Evolutionary conservation across 2,113 vertebrate genomes (phyloP).

Genomic region (Onychostoma macrolepis): DNA sequence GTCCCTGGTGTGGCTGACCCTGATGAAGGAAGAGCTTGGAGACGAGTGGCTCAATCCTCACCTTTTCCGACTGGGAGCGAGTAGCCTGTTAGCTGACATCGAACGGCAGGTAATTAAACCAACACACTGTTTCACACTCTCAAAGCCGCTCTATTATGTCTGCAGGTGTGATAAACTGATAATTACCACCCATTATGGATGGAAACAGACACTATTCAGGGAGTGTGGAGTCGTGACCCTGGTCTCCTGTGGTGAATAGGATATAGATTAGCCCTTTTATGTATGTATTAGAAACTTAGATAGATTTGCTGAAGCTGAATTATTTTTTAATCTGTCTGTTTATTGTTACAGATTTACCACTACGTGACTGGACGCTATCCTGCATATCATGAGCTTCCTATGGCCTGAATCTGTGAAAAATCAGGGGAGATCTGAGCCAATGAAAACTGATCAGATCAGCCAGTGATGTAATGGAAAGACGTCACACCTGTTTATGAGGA

Average conservation of each 20-base stretch:
- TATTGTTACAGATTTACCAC: slow-evolving; percentile 87
- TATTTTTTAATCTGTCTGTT: background rate
- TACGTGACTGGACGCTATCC: slow-evolving; percentile 89
- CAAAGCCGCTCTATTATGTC: background rate
- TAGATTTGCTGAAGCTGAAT: background rate
- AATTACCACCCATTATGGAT: slow-evolving; percentile 27
- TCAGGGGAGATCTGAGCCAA: background rate
- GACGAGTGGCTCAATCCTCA: slow-evolving; percentile 86
- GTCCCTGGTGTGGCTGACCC: slow-evolving; percentile 86
- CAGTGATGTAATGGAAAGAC: background rate
- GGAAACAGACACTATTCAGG: slow-evolving; percentile 13
- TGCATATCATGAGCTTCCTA: slow-evolving; percentile 86
- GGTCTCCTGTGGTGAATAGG: background rate
- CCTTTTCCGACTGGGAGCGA: slow-evolving; percentile 93
- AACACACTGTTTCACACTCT: background rate
- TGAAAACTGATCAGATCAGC: slow-evolving; percentile 15
- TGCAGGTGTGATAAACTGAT: slow-evolving; percentile 18
- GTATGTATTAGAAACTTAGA: background rate
- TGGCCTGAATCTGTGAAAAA: slow-evolving; percentile 77
- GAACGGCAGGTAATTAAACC: slow-evolving; percentile 86
- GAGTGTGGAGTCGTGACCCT: background rate
- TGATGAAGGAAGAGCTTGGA: slow-evolving; percentile 93
- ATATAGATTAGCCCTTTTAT: background rate
- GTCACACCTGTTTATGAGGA: background rate
- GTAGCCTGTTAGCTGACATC: slow-evolving; percentile 89